Conservation (phyloP, 2,113 vertebrate genomes). For the Scatophagus argus region DNA sequence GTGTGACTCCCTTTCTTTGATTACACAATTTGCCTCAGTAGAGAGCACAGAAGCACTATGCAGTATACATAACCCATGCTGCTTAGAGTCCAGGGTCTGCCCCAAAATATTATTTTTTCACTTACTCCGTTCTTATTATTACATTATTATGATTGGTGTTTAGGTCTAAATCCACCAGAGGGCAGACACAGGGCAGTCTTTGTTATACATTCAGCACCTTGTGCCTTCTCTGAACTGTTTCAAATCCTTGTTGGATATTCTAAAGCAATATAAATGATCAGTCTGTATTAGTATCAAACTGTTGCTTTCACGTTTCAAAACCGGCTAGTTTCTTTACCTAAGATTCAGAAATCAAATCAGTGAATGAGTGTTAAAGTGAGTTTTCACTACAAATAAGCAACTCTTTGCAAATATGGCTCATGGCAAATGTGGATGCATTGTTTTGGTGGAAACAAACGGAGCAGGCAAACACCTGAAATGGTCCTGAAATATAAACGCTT, state of each 20-base stretch:
- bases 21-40: not conserved
- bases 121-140: conserved; percentile 12
- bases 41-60: not conserved
- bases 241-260: not conserved
- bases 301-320: not conserved
- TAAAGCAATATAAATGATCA: not conserved
- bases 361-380: not conserved
- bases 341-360: not conserved
- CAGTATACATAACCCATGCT: not conserved
- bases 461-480: too few species aligned
- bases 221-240: not conserved
- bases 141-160: conserved; percentile 33
- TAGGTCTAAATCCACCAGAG: conserved; percentile 49
- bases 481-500: conserved; percentile 47
- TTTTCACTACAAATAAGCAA: not conserved
- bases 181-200: conserved; percentile 43
- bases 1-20: not conserved
- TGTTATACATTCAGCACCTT: conserved; percentile 15
- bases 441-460: too few species aligned
- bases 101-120: not conserved
- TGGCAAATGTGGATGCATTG: conserved; percentile 36
- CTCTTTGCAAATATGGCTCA: not conserved
- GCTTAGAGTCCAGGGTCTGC: not conserved
- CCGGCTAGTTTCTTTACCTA: not conserved
- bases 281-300: not conserved